Percentiles rank a stretch among this genome's conserved stretches.
Evolutionary conservation across 2,888 invertebrate genomes (phyloP).

Genomic region (Napeogenes sylphis): DNA sequence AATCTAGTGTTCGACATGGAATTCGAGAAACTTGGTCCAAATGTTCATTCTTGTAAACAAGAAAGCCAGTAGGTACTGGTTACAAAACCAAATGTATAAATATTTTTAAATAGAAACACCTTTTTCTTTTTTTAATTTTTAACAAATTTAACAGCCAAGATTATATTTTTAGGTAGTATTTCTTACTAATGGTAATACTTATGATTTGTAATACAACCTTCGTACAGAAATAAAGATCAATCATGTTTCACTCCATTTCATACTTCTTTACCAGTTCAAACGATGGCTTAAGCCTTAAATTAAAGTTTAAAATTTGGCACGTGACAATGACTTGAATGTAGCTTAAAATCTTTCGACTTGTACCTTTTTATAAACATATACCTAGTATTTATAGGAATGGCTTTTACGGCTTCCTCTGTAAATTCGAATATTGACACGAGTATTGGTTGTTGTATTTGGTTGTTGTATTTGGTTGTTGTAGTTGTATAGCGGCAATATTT

Average conservation of each 20-base stretch:
- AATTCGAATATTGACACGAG: neutral
- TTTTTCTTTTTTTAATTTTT: no score
- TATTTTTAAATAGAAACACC: neutral
- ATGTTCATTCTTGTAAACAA: slow-evolving; percentile 15
- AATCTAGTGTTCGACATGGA: slow-evolving; percentile 24
- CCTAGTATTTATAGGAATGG: slow-evolving; percentile 8
- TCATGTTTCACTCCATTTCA: slow-evolving; percentile 1
- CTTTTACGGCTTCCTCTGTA: neutral
- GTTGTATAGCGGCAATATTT: no score
- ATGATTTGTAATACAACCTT: no score
- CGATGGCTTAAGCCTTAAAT: slow-evolving; percentile 28
- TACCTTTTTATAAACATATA: slow-evolving; percentile 19
- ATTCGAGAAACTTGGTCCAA: slow-evolving; percentile 18
- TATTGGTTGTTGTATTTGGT: no score
- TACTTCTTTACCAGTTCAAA: slow-evolving; percentile 9
- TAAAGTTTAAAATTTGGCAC: slow-evolving; percentile 46
- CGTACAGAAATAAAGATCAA: neutral
- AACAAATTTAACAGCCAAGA: no score
- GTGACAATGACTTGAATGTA: slow-evolving; percentile 37
- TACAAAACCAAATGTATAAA: neutral
- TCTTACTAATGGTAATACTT: no score
- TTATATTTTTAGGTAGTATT: no score
- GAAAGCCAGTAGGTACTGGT: neutral
- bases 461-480: no score
- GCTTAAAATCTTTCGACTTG: slow-evolving; percentile 16